Conservation (phyloP, 1,140 invertebrate genomes). For the Ditylenchus dipsaci region DNA sequence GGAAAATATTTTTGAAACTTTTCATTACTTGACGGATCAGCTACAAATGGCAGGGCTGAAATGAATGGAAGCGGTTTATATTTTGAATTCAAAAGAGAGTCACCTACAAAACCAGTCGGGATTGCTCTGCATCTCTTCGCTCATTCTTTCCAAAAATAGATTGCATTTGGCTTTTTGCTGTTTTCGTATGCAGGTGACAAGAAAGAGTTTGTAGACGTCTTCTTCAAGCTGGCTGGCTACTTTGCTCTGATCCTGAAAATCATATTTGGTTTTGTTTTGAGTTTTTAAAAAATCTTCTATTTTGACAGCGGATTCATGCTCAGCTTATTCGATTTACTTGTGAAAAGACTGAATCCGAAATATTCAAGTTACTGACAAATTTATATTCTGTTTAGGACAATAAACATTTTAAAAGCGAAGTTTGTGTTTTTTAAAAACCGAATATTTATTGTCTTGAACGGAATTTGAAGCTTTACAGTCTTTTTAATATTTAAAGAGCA, state of each 20-base stretch:
- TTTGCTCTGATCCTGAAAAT: slow-evolving; percentile 53
- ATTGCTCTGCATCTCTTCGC: slow-evolving; percentile 78
- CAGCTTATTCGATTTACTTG: too few relatives aligned
- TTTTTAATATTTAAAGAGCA: too few relatives aligned
- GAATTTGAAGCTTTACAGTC: too few relatives aligned
- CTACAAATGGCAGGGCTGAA: slow-evolving; percentile 79
- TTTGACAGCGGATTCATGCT: too few relatives aligned
- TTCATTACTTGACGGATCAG: slow-evolving; percentile 82
- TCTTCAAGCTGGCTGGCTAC: slow-evolving; percentile 81
- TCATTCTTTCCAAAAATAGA: slow-evolving; percentile 84
- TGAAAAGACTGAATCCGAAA: too few relatives aligned
- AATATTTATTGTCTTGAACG: too few relatives aligned
- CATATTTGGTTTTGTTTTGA: background rate
- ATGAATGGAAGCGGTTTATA: slow-evolving; percentile 15
- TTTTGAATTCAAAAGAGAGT: background rate
- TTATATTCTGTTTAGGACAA: too few relatives aligned
- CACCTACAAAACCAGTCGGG: slow-evolving; percentile 69
- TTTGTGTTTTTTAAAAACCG: too few relatives aligned
- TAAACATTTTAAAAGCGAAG: too few relatives aligned
- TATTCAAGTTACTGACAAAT: too few relatives aligned
- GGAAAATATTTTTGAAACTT: slow-evolving; percentile 82
- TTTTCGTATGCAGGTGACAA: slow-evolving; percentile 76
- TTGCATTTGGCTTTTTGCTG: slow-evolving; percentile 77
- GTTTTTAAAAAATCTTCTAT: too few relatives aligned
- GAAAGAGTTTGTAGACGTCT: slow-evolving; percentile 79